Percentiles rank a stretch among this genome's conserved stretches.
Evolutionary conservation across 2,888 invertebrate species (phyloP).

Genomic region (Elegia similella): DNA sequence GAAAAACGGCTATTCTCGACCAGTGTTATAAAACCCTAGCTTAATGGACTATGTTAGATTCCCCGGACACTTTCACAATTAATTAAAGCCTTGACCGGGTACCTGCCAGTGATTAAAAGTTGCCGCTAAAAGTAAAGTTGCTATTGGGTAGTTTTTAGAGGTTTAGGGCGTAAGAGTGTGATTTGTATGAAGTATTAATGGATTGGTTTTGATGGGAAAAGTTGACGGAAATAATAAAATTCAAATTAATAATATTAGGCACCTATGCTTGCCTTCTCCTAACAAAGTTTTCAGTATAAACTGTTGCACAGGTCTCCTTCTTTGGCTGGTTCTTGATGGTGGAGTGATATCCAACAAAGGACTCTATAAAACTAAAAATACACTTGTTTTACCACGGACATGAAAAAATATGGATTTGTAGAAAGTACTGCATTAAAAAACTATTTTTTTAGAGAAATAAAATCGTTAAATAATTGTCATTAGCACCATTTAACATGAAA

Average conservation of each 20-base stretch:
- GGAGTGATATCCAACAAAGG: no score
- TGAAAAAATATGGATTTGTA: no score
- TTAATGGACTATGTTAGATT: conserved; percentile 69
- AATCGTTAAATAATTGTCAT: no score
- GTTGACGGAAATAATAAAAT: background rate
- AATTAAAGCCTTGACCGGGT: conserved; percentile 64
- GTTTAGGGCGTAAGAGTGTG: background rate
- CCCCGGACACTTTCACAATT: conserved; percentile 64
- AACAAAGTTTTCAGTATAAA: no score
- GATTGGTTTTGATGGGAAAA: conserved; percentile 17
- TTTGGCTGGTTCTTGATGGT: no score
- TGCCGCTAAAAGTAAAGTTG: conserved; percentile 41
- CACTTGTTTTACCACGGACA: no score
- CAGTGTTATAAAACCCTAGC: conserved; percentile 54
- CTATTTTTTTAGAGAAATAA: no score
- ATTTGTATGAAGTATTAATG: conserved; percentile 21
- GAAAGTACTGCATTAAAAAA: no score
- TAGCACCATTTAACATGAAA: no score
- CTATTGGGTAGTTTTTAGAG: background rate
- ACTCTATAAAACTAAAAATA: no score
- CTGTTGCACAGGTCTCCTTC: no score
- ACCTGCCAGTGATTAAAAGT: conserved; percentile 43
- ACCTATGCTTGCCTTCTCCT: no score
- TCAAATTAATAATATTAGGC: background rate
- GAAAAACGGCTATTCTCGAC: conserved; percentile 66